phyloP scores from a whole-genome alignment of 2,888 invertebrate species.

The Idaea dimidiata region DNA sequence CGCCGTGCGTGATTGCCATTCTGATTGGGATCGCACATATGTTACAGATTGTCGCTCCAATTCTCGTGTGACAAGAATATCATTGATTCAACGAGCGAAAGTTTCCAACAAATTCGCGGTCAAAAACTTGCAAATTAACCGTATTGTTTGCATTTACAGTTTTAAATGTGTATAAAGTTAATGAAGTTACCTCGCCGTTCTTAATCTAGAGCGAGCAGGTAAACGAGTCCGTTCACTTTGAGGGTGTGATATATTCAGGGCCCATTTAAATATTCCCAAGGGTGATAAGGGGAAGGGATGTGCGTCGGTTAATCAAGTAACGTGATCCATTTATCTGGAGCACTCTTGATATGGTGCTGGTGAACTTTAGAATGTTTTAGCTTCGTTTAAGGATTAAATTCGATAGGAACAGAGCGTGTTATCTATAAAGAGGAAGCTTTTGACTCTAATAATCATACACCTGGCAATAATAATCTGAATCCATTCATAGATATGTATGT shows the following conservation, averaged over 20 bases:
- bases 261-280: constrained; percentile 79
- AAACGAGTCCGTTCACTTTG: constrained; percentile 59
- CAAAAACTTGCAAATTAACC: constrained; percentile 18
- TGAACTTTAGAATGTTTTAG: constrained; percentile 74
- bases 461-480: background rate
- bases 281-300: constrained; percentile 77
- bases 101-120: constrained; percentile 12
- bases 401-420: background rate
- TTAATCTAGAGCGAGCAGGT: constrained; percentile 66
- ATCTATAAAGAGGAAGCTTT: background rate
- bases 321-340: constrained; percentile 80
- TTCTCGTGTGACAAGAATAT: constrained; percentile 66
- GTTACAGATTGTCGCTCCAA: constrained; percentile 73
- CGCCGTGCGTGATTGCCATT: constrained; percentile 72
- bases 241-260: constrained; percentile 74
- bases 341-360: constrained; percentile 73
- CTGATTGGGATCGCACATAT: constrained; percentile 68
- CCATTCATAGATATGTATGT: constrained; percentile 14
- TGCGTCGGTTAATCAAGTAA: constrained; percentile 79
- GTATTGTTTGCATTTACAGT: constrained; percentile 35
- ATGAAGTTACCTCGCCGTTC: constrained; percentile 66
- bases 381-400: constrained; percentile 48
- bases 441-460: background rate
- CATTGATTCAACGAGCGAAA: constrained; percentile 17
- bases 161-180: constrained; percentile 47